These are phyloP conservation scores for Porites cylindrica DNA, from an alignment of 92 coral and sea anemone genomes.

Conservation along the genomic window DNA sequence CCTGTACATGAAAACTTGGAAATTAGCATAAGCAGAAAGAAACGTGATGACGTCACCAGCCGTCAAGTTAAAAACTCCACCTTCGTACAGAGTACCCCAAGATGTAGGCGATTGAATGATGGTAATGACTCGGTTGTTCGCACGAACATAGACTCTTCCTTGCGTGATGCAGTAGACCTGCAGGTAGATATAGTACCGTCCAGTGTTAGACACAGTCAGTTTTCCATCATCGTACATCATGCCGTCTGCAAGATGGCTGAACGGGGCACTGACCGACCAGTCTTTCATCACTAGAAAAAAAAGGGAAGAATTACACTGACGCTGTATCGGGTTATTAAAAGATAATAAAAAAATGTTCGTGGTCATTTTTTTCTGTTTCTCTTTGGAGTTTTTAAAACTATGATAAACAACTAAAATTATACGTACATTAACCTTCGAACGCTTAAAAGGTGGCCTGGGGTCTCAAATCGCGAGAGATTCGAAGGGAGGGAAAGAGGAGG, in stretches of 20 bases:
- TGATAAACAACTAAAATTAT: too few relatives aligned
- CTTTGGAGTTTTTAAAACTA: too few relatives aligned
- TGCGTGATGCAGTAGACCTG: conserved; percentile 65
- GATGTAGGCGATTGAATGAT: not conserved
- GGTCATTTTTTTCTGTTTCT: too few relatives aligned
- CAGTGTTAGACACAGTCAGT: conserved; percentile 65
- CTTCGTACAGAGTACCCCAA: not conserved
- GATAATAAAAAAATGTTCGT: too few relatives aligned
- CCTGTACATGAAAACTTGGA: too few relatives aligned
- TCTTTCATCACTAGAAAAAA: not conserved
- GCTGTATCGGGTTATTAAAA: too few relatives aligned
- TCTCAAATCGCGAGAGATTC: too few relatives aligned
- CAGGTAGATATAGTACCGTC: conserved; percentile 76
- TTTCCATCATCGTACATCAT: conserved; percentile 68
- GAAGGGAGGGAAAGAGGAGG: too few relatives aligned
- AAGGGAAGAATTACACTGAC: not conserved
- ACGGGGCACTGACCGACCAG: not conserved
- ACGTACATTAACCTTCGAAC: too few relatives aligned
- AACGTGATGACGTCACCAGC: conserved; percentile 5
- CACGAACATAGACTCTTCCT: conserved; percentile 56
- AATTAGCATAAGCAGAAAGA: too few relatives aligned
- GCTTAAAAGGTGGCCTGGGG: too few relatives aligned
- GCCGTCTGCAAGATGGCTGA: conserved; percentile 67
- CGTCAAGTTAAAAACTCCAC: not conserved
- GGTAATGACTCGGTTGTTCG: conserved; percentile 7